phyloP scores from a whole-genome alignment of 2,113 vertebrate genomes.

The Falcunculus frontatus region DNA sequence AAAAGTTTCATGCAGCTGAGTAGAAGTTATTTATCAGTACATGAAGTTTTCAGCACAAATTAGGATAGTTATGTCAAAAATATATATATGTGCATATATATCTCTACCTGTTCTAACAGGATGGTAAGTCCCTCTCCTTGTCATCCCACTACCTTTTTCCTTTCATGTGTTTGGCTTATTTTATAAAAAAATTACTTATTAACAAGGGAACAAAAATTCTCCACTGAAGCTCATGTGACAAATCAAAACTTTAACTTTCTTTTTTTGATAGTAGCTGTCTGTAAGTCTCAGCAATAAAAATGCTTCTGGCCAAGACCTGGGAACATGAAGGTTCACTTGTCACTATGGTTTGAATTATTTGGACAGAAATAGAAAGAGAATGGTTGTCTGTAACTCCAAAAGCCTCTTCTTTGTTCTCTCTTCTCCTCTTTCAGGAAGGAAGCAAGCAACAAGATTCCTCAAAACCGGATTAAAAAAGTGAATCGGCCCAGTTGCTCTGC shows the following conservation, averaged over 20 bases:
- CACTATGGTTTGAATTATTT: neutral
- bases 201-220: neutral
- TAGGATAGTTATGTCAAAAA: slow-evolving; percentile 70
- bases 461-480: neutral
- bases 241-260: neutral
- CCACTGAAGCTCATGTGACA: neutral
- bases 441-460: neutral
- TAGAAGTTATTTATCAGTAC: slow-evolving; percentile 71
- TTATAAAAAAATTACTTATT: neutral
- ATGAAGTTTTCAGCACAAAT: slow-evolving; percentile 74
- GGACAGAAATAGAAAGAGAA: neutral
- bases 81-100: neutral
- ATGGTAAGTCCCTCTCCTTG: neutral
- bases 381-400: neutral
- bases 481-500: neutral
- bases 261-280: neutral
- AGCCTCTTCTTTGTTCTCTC: neutral
- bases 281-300: neutral
- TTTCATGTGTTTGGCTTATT: neutral
- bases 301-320: neutral
- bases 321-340: neutral
- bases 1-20: slow-evolving; percentile 76
- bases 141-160: neutral
- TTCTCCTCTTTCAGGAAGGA: neutral
- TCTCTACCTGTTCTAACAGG: neutral